Conservation (phyloP, 2,797 vertebrate genomes). For the Poecilia picta region DNA sequence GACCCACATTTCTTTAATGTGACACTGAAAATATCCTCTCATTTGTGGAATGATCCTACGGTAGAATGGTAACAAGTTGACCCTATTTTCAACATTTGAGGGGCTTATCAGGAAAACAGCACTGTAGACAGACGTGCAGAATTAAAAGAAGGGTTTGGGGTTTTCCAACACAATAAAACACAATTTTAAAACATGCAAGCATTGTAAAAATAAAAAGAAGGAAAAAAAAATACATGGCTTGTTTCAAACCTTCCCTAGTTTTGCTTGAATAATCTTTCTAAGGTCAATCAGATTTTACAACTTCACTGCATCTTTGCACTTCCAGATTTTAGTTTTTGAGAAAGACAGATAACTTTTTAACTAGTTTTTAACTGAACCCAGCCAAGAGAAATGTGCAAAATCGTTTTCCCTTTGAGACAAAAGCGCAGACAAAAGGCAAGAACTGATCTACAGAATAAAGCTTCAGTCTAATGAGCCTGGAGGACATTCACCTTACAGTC, state of each 20-base stretch:
- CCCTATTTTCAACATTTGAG: not conserved
- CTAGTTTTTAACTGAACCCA: constrained; percentile 50
- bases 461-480: too few relatives aligned
- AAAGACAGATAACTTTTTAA: constrained; percentile 44
- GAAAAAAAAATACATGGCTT: not conserved
- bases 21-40: not conserved
- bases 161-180: constrained; percentile 22
- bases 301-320: constrained; percentile 54
- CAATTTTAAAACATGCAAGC: not conserved
- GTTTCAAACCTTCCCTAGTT: constrained; percentile 51
- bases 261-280: constrained; percentile 49
- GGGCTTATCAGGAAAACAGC: not conserved
- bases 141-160: constrained; percentile 6
- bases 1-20: not conserved
- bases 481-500: too few relatives aligned
- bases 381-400: not conserved
- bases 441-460: too few relatives aligned
- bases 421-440: too few relatives aligned
- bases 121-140: not conserved
- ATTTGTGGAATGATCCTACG: not conserved
- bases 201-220: not conserved
- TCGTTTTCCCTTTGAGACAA: not conserved
- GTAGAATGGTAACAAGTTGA: not conserved
- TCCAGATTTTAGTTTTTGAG: constrained; percentile 53
- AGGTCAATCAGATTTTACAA: constrained; percentile 59